A percentile compares a stretch with the other conserved stretches of the same genome.
phyloP scores from a whole-genome alignment of 2,113 vertebrate species.

The Macroglossus sobrinus region DNA sequence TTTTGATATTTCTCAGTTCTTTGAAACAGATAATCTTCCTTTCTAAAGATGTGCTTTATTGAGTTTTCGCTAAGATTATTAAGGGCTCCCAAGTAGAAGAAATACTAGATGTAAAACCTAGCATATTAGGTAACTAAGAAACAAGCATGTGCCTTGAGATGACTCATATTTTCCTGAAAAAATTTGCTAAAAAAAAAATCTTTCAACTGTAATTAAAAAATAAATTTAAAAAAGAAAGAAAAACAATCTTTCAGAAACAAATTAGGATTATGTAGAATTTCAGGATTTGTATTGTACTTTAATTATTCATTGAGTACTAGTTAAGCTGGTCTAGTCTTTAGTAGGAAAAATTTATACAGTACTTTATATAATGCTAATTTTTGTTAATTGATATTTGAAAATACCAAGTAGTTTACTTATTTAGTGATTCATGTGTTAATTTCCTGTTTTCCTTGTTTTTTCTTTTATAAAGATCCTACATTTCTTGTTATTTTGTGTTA shows the following conservation, averaged over 20 bases:
- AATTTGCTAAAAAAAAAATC: background rate
- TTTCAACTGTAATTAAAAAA: background rate
- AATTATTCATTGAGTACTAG: background rate
- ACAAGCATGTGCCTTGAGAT: background rate
- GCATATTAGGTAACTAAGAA: background rate
- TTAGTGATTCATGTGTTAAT: background rate
- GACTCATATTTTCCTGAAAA: slow-evolving; percentile 12
- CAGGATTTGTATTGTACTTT: background rate
- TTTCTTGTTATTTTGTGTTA: background rate
- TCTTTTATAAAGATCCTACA: background rate
- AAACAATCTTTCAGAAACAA: background rate
- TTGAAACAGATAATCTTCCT: background rate
- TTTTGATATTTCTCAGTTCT: background rate
- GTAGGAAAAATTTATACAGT: background rate
- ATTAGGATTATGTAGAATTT: background rate
- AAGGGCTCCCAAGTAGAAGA: background rate
- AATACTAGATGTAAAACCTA: background rate
- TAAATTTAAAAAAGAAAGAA: background rate
- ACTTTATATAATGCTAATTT: background rate
- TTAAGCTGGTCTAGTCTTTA: background rate
- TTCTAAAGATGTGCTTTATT: background rate
- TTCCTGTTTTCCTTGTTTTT: background rate
- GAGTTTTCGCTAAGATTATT: background rate
- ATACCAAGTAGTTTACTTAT: background rate
- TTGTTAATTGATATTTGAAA: background rate